phyloP scores from a whole-genome alignment of 2,797 vertebrate genomes.

The Eulemur coronatus region DNA sequence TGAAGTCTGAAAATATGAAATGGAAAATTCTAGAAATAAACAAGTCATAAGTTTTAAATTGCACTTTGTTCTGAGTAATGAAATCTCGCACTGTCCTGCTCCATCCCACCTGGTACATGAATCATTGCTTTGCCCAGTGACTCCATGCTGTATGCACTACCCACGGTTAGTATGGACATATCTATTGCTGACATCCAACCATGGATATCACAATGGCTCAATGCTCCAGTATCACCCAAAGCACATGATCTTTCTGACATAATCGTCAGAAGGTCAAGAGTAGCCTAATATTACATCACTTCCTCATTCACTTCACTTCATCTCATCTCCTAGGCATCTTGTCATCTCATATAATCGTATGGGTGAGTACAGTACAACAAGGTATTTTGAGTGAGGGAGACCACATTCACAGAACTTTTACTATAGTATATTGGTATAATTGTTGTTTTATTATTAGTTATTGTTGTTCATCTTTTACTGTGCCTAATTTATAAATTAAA shows the following conservation, averaged over 20 bases:
- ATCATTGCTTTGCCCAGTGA: background rate
- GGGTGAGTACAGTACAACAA: background rate
- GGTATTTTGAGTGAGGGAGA: background rate
- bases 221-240: background rate
- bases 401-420: background rate
- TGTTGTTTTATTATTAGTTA: background rate
- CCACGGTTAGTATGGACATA: background rate
- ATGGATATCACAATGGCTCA: background rate
- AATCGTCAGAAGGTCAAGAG: background rate
- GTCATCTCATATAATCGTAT: background rate
- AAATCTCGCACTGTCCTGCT: background rate
- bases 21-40: background rate
- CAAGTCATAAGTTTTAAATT: background rate
- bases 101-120: background rate
- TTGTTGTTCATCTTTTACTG: background rate
- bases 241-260: background rate
- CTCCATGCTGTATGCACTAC: background rate
- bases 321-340: background rate
- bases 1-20: background rate
- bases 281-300: background rate
- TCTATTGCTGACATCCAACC: background rate
- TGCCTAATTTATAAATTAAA: background rate
- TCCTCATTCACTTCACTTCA: background rate
- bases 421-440: background rate
- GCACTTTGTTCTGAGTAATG: background rate